phyloP scores from a whole-genome alignment of 1,140 invertebrate species.

The Magallana angulata region DNA sequence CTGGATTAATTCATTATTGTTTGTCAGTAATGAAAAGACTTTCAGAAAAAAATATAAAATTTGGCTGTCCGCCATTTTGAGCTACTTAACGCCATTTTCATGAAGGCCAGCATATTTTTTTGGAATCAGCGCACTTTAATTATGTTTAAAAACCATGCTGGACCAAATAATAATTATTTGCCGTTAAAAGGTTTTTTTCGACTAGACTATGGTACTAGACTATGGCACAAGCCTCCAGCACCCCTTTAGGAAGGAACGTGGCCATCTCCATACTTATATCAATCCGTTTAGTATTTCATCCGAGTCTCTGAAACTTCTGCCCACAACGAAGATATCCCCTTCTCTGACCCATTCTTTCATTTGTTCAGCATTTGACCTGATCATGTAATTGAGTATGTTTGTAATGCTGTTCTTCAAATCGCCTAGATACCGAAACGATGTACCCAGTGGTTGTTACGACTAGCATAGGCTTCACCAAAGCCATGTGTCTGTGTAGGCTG shows the following conservation, averaged over 20 bases:
- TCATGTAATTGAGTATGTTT: conserved; percentile 34
- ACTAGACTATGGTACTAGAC: too few species aligned
- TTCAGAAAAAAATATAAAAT: too few species aligned
- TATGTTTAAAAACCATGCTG: too few species aligned
- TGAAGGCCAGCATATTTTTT: too few species aligned
- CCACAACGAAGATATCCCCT: conserved; percentile 46
- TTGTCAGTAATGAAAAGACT: too few species aligned
- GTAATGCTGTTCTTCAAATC: conserved; percentile 34
- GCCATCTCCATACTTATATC: conserved; percentile 43
- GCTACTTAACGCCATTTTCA: too few species aligned
- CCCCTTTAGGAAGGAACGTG: conserved; percentile 29
- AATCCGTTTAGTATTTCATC: conserved; percentile 19
- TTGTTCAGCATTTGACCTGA: conserved; percentile 35
- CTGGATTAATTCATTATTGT: too few species aligned
- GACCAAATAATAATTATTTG: too few species aligned
- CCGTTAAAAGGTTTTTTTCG: too few species aligned
- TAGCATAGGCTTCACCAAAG: conserved; percentile 36
- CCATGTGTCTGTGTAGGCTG: conserved; percentile 19
- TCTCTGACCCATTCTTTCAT: conserved; percentile 41
- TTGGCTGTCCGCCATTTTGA: too few species aligned
- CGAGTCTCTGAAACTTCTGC: conserved; percentile 45
- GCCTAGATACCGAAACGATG: conserved; percentile 37
- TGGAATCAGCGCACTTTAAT: too few species aligned
- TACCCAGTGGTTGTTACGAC: conserved; percentile 38
- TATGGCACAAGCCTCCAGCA: conserved; percentile 20